Conservation (phyloP, 2,113 vertebrate species). For the Sclerurus mexicanus region DNA sequence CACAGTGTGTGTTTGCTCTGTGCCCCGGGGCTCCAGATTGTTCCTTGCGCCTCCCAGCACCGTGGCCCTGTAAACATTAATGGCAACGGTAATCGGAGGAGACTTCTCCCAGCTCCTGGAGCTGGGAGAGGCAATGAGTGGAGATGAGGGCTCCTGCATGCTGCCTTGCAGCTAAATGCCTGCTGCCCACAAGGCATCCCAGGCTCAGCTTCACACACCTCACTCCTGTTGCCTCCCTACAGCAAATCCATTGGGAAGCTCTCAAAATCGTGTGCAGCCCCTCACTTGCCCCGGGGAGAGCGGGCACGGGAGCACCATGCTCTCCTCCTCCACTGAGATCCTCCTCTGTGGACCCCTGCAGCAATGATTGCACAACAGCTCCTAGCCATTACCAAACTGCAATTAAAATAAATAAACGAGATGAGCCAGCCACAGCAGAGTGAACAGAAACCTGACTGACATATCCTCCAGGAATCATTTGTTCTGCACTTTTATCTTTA, state of each 20-base stretch:
- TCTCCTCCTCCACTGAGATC: neutral
- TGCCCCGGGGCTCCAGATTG: neutral
- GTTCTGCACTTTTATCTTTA: neutral
- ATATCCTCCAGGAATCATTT: neutral
- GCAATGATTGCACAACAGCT: neutral
- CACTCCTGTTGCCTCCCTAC: neutral
- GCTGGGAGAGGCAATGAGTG: neutral
- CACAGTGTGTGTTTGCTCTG: rapidly evolving
- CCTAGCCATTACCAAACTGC: neutral
- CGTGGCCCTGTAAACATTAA: rapidly evolving
- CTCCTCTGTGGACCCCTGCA: neutral
- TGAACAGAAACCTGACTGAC: neutral
- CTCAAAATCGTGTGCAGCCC: neutral
- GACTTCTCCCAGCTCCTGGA: neutral
- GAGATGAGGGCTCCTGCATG: neutral
- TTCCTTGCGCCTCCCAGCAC: neutral
- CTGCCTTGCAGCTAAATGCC: neutral
- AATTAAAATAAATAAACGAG: neutral
- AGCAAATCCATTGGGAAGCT: neutral
- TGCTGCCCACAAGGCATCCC: neutral
- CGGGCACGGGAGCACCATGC: rapidly evolving
- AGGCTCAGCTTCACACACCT: neutral
- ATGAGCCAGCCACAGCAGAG: neutral
- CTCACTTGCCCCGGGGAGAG: neutral
- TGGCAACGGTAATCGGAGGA: neutral